Conservation (phyloP, 1,140 invertebrate genomes). For the Coelopa frigida region DNA sequence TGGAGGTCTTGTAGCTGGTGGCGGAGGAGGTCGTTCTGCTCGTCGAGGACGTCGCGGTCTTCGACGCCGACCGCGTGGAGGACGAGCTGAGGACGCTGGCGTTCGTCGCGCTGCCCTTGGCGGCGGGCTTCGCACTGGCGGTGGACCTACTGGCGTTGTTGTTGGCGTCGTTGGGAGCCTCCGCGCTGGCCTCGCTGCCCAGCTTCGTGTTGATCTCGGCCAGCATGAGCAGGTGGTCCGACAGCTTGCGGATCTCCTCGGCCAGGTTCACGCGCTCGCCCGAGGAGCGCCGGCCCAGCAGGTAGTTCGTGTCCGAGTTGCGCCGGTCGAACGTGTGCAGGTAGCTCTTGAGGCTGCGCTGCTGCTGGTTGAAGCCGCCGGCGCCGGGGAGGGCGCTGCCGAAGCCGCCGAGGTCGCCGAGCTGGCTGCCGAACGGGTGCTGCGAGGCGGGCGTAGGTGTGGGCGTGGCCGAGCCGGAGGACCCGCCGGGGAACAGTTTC, state of each 20-base stretch:
- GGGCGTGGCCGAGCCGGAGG: conserved; percentile 5
- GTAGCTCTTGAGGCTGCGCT: conserved; percentile 43
- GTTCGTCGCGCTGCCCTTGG: conserved; percentile 13
- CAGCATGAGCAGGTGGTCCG: conserved; percentile 66
- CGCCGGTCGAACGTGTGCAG: conserved; percentile 55
- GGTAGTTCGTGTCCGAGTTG: conserved; percentile 65
- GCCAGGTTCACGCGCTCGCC: conserved; percentile 58
- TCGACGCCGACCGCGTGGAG: background rate
- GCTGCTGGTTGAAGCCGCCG: conserved; percentile 25
- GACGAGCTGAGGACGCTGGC: conserved; percentile 9
- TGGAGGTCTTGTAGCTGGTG: background rate
- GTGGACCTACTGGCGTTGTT: conserved; percentile 9
- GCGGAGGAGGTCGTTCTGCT: background rate
- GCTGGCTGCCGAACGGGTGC: conserved; percentile 34
- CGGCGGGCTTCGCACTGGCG: background rate
- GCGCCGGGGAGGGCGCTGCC: background rate
- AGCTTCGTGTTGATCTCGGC: conserved; percentile 59
- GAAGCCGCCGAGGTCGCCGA: conserved; percentile 36
- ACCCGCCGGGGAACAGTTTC: conserved; percentile 26
- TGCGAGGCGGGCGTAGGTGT: conserved; percentile 30
- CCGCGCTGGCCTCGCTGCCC: conserved; percentile 44
- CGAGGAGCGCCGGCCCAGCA: conserved; percentile 41
- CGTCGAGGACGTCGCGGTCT: conserved; percentile 1
- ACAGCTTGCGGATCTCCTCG: conserved; percentile 71
- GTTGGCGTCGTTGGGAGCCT: conserved; percentile 8